Conservation (phyloP, 1,140 invertebrate species). For the Lepidurus packardi region DNA sequence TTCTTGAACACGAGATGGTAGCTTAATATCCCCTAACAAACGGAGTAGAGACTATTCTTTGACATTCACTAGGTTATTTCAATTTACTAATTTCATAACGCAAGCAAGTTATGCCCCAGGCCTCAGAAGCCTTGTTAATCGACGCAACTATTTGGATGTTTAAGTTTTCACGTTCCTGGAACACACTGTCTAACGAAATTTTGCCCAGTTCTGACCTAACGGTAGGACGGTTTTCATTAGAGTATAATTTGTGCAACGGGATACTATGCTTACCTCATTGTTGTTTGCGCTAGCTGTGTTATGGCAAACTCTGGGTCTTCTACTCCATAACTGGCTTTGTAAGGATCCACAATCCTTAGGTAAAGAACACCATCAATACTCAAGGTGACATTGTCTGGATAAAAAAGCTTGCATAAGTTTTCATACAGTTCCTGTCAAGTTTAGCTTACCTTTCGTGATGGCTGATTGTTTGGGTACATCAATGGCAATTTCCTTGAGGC, state of each 20-base stretch:
- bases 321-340: slow-evolving; percentile 95
- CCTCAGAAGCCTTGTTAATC: slow-evolving; percentile 95
- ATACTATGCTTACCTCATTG: slow-evolving; percentile 64
- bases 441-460: slow-evolving; percentile 70
- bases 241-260: not conserved
- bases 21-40: slow-evolving; percentile 74
- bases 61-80: not conserved
- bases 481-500: slow-evolving; percentile 98
- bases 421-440: not conserved
- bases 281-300: slow-evolving; percentile 96
- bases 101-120: slow-evolving; percentile 96
- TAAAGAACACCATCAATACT: slow-evolving; percentile 97
- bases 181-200: slow-evolving; percentile 95
- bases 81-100: slow-evolving; percentile 93
- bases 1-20: slow-evolving; percentile 89
- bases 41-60: slow-evolving; percentile 31
- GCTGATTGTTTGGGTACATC: slow-evolving; percentile 98
- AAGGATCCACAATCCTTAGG: slow-evolving; percentile 87
- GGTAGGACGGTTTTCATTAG: slow-evolving; percentile 29
- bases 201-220: slow-evolving; percentile 89
- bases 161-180: slow-evolving; percentile 89
- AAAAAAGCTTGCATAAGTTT: slow-evolving; percentile 34
- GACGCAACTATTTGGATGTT: slow-evolving; percentile 94
- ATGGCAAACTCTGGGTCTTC: slow-evolving; percentile 99
- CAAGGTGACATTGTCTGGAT: slow-evolving; percentile 87